Conservation (phyloP, 1,140 invertebrate species). For the Heliconius hermathena region DNA sequence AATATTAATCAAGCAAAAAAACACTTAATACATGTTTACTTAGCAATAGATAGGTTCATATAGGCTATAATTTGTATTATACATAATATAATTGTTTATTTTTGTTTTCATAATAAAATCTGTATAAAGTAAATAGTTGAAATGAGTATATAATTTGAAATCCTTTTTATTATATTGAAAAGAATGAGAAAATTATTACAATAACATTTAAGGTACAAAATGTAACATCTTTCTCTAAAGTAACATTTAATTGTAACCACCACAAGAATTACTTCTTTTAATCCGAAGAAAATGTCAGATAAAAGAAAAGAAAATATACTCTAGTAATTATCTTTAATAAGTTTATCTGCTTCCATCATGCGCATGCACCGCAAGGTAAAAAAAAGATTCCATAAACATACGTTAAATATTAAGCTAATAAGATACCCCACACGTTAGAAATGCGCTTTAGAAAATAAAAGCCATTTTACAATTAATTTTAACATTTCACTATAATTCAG, state of each 20-base stretch:
- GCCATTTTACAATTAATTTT: not conserved
- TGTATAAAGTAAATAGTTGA: too few relatives aligned
- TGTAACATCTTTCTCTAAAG: too few relatives aligned
- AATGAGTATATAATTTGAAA: too few relatives aligned
- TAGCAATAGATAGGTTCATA: not conserved
- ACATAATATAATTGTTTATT: too few relatives aligned
- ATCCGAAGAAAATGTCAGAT: not conserved
- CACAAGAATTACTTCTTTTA: not conserved
- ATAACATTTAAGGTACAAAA: too few relatives aligned
- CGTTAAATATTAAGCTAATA: not conserved
- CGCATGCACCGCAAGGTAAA: constrained; percentile 16
- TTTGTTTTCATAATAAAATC: too few relatives aligned
- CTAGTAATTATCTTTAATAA: not conserved
- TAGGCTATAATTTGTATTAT: not conserved
- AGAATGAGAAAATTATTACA: too few relatives aligned
- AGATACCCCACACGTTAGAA: constrained; percentile 6
- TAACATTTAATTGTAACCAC: too few relatives aligned
- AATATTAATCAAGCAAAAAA: not conserved
- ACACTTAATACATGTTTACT: not conserved
- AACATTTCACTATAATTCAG: not conserved
- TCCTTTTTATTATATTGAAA: too few relatives aligned
- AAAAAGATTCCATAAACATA: not conserved
- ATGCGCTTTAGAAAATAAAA: not conserved
- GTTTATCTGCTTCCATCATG: not conserved
- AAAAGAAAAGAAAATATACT: not conserved